Evolutionary conservation across 2,113 vertebrate species (phyloP), one percentile per base, ranked within the genome.

Genomic region (Fregetta grallaria): DNA sequence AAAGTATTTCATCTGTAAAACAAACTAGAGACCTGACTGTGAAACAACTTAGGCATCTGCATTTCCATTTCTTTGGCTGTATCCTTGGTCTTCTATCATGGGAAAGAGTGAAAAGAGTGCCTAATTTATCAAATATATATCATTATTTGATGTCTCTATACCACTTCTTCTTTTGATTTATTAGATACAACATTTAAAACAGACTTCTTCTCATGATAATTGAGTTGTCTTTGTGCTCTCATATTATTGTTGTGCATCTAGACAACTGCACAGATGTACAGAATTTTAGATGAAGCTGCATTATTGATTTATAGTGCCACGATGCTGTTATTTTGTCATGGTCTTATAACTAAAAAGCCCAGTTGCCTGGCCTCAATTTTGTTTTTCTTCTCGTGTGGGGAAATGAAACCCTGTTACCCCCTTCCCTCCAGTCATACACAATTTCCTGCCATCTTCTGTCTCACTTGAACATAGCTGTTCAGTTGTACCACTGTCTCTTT

Each of bases 1-100:
- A 78, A 93, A 88, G 75, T 86, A 85, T 81, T 91, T 92, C 17
- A 89, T 66, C 61, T 90, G 67, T 88, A 91, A 86, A 95, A 95
- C 40, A 96, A 96, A 93, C 65, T 68, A 81, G 53, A 91, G 73
- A 86, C 49, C 55, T 91, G 59, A 88, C 52, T 47, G 78, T 53
- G 68, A 85, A 92, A 96, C 56, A 76, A 75, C 45, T 78, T 79
- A 56, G 90, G 53, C 70, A 95, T 75, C 77, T 72, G 25, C 44
- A 87, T 87, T 92, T 94, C 79, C 45, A 65, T 79, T 94, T 92
- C 66, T 78, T 52, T 62, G 45, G 42, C 36, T 92, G 36, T 61
- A 77, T 84, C 36, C 34, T 45, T 65, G 8, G 58, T 78, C 19
- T 91, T 65, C 34, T 82, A 21, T 47, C 66, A 72, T 4, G 29